A percentile compares a stretch with the other conserved stretches of the same genome.
Evolutionary conservation across 2,797 vertebrate species (phyloP).

Genomic region (Aeoliscus strigatus): DNA sequence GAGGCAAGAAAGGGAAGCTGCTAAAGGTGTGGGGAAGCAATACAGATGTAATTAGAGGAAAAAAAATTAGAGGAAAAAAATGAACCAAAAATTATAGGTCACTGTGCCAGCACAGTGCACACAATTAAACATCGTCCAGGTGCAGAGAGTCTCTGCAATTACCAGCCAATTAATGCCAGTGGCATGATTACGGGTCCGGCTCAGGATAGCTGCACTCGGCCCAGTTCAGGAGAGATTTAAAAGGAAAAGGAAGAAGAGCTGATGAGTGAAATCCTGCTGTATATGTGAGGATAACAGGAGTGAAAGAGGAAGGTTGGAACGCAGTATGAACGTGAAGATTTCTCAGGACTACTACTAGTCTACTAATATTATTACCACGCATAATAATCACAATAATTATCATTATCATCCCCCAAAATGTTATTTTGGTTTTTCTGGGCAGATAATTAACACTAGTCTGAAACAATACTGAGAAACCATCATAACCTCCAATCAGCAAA

Average conservation of each 20-base stretch:
- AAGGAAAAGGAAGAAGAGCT: constrained; percentile 42
- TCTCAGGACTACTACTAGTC: too few species aligned
- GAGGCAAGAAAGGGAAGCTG: constrained; percentile 30
- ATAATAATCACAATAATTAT: too few species aligned
- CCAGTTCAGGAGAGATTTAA: constrained; percentile 39
- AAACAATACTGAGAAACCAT: too few species aligned
- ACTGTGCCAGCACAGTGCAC: constrained; percentile 80
- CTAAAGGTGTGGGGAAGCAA: constrained; percentile 46
- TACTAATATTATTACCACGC: too few species aligned
- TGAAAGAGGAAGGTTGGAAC: constrained; percentile 10
- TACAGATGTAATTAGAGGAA: constrained; percentile 49
- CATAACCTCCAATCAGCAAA: too few species aligned
- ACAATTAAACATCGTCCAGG: constrained; percentile 84
- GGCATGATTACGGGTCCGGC: constrained; percentile 72
- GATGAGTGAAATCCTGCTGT: constrained; percentile 69
- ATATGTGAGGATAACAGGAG: constrained; percentile 42
- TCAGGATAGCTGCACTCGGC: constrained; percentile 68
- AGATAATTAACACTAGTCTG: too few species aligned
- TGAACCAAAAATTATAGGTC: constrained; percentile 80
- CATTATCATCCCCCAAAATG: too few species aligned
- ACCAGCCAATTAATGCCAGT: constrained; percentile 80
- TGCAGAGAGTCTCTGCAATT: constrained; percentile 79
- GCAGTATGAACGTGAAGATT: constrained; percentile 33
- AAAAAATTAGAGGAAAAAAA: constrained; percentile 59
- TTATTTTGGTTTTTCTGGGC: too few species aligned